These are phyloP conservation scores for Thinocorus orbignyianus DNA, from an alignment of 2,113 vertebrate species.

Conservation along the genomic window DNA sequence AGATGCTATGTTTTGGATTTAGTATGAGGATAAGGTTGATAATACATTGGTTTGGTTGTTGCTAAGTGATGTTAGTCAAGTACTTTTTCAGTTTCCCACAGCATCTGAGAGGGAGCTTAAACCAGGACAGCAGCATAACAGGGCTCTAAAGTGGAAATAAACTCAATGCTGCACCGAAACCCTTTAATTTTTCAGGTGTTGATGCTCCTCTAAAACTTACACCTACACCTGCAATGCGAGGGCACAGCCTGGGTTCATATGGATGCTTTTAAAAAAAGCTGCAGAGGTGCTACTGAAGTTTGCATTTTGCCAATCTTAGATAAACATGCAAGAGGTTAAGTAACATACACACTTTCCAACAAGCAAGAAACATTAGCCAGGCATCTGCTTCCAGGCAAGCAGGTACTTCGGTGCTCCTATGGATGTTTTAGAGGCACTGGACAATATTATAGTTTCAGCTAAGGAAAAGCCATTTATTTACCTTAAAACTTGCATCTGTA, in stretches of 20 bases:
- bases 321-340: slow-evolving; percentile 14
- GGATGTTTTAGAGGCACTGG: not conserved
- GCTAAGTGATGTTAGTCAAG: not conserved
- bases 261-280: not conserved
- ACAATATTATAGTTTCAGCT: not conserved
- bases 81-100: not conserved
- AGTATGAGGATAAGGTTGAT: not conserved
- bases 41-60: not conserved
- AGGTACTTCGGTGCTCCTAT: not conserved
- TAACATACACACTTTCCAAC: not conserved
- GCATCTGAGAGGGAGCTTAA: not conserved
- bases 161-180: not conserved
- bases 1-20: not conserved
- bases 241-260: not conserved
- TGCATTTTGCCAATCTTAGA: not conserved
- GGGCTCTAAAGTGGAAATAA: not conserved
- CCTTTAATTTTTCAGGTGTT: not conserved
- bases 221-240: not conserved
- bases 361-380: not conserved
- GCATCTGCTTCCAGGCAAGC: not conserved
- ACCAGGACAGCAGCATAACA: not conserved
- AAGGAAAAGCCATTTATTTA: not conserved
- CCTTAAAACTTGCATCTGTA: not conserved
- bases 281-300: not conserved
- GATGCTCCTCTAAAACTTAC: not conserved